A percentile compares a stretch with the other conserved stretches of the same genome.
phyloP scores from a whole-genome alignment of 2,888 invertebrate genomes.

The Drosophila hamatofila region DNA sequence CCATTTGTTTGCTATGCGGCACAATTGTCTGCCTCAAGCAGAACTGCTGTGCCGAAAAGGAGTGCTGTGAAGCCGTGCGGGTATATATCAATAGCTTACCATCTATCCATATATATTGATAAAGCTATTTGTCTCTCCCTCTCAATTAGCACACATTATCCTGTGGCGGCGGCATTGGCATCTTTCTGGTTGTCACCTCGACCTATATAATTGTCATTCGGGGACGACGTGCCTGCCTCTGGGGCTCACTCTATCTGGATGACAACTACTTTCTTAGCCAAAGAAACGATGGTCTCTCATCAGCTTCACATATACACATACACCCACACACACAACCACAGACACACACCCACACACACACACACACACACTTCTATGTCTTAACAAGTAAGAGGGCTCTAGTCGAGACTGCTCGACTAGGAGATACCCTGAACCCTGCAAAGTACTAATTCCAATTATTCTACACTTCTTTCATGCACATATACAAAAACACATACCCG shows the following conservation, averaged over 20 bases:
- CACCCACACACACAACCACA: neutral
- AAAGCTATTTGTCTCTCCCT: neutral
- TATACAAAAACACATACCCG: too few relatives aligned
- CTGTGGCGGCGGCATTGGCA: conserved; percentile 98
- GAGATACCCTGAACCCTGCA: too few relatives aligned
- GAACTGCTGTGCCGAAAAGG: conserved; percentile 93
- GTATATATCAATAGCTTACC: conserved; percentile 82
- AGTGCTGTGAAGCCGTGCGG: conserved; percentile 94
- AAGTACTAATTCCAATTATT: too few relatives aligned
- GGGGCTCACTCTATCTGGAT: conserved; percentile 99
- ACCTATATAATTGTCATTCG: conserved; percentile 97
- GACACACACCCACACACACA: neutral
- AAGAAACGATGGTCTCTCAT: neutral
- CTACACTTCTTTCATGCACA: too few relatives aligned
- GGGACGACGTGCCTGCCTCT: conserved; percentile 96
- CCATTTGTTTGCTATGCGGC: conserved; percentile 96
- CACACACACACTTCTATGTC: neutral
- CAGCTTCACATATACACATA: neutral
- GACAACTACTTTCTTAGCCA: conserved; percentile 84
- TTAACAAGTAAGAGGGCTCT: too few relatives aligned
- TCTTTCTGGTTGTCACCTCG: conserved; percentile 97
- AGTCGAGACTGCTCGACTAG: too few relatives aligned
- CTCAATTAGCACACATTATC: conserved; percentile 92
- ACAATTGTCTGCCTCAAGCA: conserved; percentile 96
- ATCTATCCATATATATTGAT: neutral